phyloP scores from a whole-genome alignment of 2,113 vertebrate species.

The Syrrhaptes paradoxus region DNA sequence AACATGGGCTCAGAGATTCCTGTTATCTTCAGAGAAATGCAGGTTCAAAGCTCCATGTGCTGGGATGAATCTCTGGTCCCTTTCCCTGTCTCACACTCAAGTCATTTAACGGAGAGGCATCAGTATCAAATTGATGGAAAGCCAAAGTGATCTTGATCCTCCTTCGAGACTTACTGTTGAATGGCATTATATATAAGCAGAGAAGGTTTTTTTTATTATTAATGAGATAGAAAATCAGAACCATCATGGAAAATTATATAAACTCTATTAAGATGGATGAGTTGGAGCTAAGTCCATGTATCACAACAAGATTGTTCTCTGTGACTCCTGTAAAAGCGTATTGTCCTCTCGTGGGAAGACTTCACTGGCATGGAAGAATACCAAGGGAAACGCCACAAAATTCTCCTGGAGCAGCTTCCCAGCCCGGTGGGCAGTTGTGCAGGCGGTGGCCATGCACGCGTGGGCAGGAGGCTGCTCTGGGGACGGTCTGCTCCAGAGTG shows the following conservation, averaged over 20 bases:
- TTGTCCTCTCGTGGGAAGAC: neutral
- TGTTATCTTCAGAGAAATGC: neutral
- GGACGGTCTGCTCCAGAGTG: neutral
- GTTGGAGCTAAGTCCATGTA: neutral
- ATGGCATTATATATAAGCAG: constrained; percentile 68
- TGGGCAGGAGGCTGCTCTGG: rapidly evolving
- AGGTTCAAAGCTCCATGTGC: neutral
- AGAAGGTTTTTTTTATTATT: constrained; percentile 60
- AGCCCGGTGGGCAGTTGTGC: neutral
- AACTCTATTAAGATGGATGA: constrained; percentile 59
- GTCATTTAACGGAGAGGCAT: constrained; percentile 25
- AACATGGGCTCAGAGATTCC: neutral
- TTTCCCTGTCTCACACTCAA: neutral
- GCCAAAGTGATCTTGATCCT: constrained; percentile 65
- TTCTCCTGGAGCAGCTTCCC: neutral
- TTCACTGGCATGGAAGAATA: neutral
- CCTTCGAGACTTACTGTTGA: constrained; percentile 55
- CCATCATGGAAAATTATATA: constrained; percentile 53
- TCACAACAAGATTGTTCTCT: neutral
- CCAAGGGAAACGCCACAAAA: neutral
- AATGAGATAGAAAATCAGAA: constrained; percentile 66
- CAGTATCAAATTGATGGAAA: constrained; percentile 60
- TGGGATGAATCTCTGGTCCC: neutral
- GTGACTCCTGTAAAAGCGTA: neutral
- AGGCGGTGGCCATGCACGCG: neutral